A percentile compares a stretch with the other conserved stretches of the same genome.
Conservation (phyloP, 2,888 invertebrate species). For the Andricus quercusramuli region DNA sequence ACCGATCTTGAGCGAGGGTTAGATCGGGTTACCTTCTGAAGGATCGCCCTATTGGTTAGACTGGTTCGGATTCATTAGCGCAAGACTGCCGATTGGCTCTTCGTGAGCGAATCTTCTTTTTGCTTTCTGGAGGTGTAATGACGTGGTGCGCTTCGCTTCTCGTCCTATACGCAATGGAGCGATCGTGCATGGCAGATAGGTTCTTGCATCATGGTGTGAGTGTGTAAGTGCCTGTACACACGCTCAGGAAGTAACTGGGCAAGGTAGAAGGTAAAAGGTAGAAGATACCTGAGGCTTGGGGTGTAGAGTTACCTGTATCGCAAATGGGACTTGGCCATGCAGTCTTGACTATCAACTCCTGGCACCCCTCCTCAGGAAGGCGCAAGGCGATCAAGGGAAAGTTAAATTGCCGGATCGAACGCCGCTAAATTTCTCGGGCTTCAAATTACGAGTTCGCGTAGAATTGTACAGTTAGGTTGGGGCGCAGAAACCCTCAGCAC, state of each 20-base stretch:
- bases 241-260: background rate
- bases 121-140: slow-evolving; percentile 33
- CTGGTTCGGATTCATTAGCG: slow-evolving; percentile 72
- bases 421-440: slow-evolving; percentile 52
- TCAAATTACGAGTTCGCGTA: slow-evolving; percentile 51
- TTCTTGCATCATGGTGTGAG: slow-evolving; percentile 49
- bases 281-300: slow-evolving; percentile 4
- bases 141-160: background rate
- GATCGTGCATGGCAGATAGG: slow-evolving; percentile 75
- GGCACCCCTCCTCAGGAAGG: slow-evolving; percentile 20
- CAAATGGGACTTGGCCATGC: slow-evolving; percentile 70
- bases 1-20: slow-evolving; percentile 56
- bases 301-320: slow-evolving; percentile 52
- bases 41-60: slow-evolving; percentile 66
- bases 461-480: background rate
- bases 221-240: slow-evolving; percentile 30
- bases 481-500: background rate
- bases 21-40: slow-evolving; percentile 53
- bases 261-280: slow-evolving; percentile 1
- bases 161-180: slow-evolving; percentile 61
- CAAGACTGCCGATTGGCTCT: slow-evolving; percentile 29
- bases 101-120: slow-evolving; percentile 40
- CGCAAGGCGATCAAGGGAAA: slow-evolving; percentile 49
- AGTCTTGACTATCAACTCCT: slow-evolving; percentile 50
- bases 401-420: slow-evolving; percentile 56